These are phyloP conservation scores for silkworm (Bombyx mori) DNA, from an alignment of 1,140 invertebrate genomes.

Conservation along the genomic window ASM3026992v2 NC_085110.1:18585501-18586000, in stretches of 20 bases:
- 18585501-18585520: no score
- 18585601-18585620: no score
- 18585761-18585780: slow-evolving; percentile 13
- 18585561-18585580: no score
- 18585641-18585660: slow-evolving; percentile 20
- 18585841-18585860: slow-evolving; percentile 16
- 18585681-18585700: slow-evolving; percentile 26
- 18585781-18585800: not conserved
- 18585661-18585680: slow-evolving; percentile 33
- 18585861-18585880: slow-evolving; percentile 40
- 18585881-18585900: slow-evolving; percentile 50
- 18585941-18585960: slow-evolving; percentile 54
- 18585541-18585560: no score
- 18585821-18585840: slow-evolving; percentile 3
- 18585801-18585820: slow-evolving; percentile 16
- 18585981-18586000: slow-evolving; percentile 13
- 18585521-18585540: no score
- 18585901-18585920: slow-evolving; percentile 62
- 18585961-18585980: slow-evolving; percentile 31
- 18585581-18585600: no score
- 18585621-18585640: no score
- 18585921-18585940: slow-evolving; percentile 46
- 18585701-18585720: slow-evolving; percentile 55
- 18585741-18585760: slow-evolving; percentile 48
- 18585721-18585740: slow-evolving; percentile 57